These are phyloP conservation scores for Pterocles orientalis DNA, from an alignment of 2,113 vertebrate genomes.

Conservation along the genomic window DNA sequence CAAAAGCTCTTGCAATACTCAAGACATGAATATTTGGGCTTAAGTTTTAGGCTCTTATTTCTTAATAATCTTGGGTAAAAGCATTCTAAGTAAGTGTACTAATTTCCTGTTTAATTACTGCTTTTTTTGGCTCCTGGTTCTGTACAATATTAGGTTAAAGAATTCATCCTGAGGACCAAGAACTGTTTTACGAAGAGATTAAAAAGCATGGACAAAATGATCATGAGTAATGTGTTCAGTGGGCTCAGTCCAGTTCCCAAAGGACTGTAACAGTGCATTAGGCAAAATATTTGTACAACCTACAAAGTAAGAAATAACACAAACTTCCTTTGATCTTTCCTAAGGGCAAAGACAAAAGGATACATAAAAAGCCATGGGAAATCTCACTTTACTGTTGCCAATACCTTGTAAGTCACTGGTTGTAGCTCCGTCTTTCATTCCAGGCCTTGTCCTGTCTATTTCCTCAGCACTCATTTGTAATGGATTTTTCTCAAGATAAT, in stretches of 20 bases:
- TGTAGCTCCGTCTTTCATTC: neutral
- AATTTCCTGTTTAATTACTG: neutral
- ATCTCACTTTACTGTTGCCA: neutral
- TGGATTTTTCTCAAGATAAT: neutral
- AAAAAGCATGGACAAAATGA: neutral
- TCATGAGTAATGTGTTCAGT: neutral
- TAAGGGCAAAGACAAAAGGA: neutral
- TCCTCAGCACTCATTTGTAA: neutral
- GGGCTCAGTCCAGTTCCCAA: conserved; percentile 3
- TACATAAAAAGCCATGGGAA: neutral
- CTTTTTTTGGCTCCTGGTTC: neutral
- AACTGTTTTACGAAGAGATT: neutral
- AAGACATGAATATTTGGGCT: neutral
- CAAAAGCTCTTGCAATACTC: neutral
- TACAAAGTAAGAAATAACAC: neutral
- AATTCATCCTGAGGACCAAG: neutral
- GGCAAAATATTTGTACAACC: conserved; percentile 45
- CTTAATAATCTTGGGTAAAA: neutral
- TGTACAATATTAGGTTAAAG: neutral
- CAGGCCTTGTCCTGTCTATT: neutral
- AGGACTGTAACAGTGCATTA: neutral
- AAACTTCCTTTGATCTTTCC: conserved; percentile 3
- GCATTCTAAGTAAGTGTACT: neutral
- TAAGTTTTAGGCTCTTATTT: neutral
- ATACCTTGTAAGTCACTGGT: neutral